Evolutionary conservation across 2,797 vertebrate species (phyloP), one percentile per base, ranked within the genome.

Genomic region (Acanthopagrus latus): DNA sequence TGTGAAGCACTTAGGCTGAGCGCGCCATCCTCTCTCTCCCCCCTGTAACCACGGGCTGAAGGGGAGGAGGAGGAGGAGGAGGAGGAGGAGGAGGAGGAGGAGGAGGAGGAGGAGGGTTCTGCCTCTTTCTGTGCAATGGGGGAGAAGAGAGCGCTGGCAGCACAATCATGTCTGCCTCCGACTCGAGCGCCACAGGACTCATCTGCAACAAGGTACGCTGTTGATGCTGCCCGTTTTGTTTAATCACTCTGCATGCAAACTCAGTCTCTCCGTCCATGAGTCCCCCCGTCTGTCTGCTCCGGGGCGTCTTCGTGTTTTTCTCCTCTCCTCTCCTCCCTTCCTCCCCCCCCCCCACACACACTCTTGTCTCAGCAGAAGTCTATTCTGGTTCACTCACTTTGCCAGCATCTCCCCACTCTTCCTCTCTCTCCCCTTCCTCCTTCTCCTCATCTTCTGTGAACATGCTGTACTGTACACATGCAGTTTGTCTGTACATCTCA

Each of bases 121-220:
- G 84, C 84, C 82, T 90, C 85, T 86, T 82, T 84, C 86, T 78
- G 74, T 88, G 91, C 80, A 80, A 91, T 90, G 91, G 89, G 90
- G 92, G 87, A 85, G 81, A 87, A 65, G 86, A 73, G 89, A 89
- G 89, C 57, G 74, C 90, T 85, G 93, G 90, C 89, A 92, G 88
- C 87, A 87, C 75, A 89, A 90, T 91, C 92, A 95, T 95, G 94
- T 95, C 94, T 87, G 93, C 93, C 89, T 95, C 95, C 77, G 95
- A 95, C 89, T 95, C 94, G 48, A 96, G 95, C 70, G 95, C 94
- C 71, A 93, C 94, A 83, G 93, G 94, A 92, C 93, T 95, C 86
- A 95, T 95, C 89, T 89, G 91, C 87, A 95, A 95, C 86, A 93
- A 94, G 94, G 94, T 94, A 94, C 23, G 88, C 88, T 83, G 88